Evolutionary conservation across 2,888 invertebrate genomes (phyloP).

Genomic region (Lamellibrachia satsuma): DNA sequence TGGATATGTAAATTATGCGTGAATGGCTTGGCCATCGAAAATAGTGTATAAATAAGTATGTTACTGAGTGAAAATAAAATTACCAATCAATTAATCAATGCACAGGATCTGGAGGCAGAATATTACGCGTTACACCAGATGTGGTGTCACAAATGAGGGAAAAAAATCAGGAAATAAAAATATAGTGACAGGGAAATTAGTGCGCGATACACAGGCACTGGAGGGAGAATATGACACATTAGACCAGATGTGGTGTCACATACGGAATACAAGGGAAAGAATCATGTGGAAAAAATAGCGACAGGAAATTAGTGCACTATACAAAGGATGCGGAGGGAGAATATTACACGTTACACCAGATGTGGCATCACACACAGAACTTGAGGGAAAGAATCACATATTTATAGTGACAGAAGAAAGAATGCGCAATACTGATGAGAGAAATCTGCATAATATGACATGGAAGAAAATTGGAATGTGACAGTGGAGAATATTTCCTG

Average conservation of each 20-base stretch:
- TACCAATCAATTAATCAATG: constrained; percentile 65
- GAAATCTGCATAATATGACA: not conserved
- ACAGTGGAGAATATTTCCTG: not conserved
- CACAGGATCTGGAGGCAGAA: constrained; percentile 72
- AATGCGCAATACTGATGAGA: not conserved
- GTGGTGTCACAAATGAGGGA: not conserved
- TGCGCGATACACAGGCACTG: not conserved
- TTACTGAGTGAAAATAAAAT: no score
- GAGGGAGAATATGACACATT: no score
- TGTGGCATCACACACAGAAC: not conserved
- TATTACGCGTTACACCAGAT: not conserved
- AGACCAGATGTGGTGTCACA: no score
- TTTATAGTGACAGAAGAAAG: no score
- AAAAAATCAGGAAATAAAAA: no score
- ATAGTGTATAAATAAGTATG: no score
- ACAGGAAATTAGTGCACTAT: constrained; percentile 64
- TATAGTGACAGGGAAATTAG: not conserved
- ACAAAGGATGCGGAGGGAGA: constrained; percentile 72
- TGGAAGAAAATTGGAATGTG: not conserved
- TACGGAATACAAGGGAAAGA: no score
- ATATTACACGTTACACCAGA: not conserved
- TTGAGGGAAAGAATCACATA: not conserved
- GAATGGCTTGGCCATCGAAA: no score
- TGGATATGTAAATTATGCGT: no score
- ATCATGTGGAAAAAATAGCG: no score